Percentiles rank a stretch among this genome's conserved stretches.
These are phyloP conservation scores for Cosmia pyralina DNA, from an alignment of 2,888 invertebrate genomes.

Conservation along the genomic window DNA sequence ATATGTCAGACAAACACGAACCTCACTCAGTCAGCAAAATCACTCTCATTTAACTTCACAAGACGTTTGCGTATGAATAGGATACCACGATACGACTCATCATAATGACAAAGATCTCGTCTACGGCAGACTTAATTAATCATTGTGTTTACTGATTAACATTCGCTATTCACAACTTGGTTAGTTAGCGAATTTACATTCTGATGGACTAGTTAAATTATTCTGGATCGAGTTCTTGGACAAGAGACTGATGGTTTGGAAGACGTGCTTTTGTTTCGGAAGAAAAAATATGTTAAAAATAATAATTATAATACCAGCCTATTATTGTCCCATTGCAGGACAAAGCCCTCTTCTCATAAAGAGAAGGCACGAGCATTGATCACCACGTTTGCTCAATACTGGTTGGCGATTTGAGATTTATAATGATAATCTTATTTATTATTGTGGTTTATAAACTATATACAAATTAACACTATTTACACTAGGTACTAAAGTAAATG, in stretches of 20 bases:
- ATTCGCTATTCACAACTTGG: constrained; percentile 79
- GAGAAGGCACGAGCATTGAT: too few relatives aligned
- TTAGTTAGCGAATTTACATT: constrained; percentile 85
- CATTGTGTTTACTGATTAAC: constrained; percentile 87
- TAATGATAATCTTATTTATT: too few relatives aligned
- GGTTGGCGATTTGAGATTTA: too few relatives aligned
- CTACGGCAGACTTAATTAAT: constrained; percentile 85
- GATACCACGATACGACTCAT: constrained; percentile 76
- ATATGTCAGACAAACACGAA: constrained; percentile 48
- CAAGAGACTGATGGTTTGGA: constrained; percentile 20
- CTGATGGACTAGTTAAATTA: constrained; percentile 81
- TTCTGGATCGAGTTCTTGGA: constrained; percentile 64
- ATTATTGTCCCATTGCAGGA: too few relatives aligned
- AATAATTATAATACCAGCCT: too few relatives aligned
- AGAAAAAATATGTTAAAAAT: too few relatives aligned
- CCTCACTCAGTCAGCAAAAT: constrained; percentile 68
- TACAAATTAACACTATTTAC: too few relatives aligned
- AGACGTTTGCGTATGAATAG: constrained; percentile 81
- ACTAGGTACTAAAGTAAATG: too few relatives aligned
- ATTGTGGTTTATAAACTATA: too few relatives aligned
- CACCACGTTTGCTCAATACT: too few relatives aligned
- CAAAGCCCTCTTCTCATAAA: too few relatives aligned
- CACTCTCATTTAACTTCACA: constrained; percentile 68
- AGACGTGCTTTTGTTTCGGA: constrained; percentile 37
- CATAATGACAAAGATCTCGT: constrained; percentile 87